phyloP scores from a whole-genome alignment of 2,888 invertebrate species.

The Dioctria linearis region DNA sequence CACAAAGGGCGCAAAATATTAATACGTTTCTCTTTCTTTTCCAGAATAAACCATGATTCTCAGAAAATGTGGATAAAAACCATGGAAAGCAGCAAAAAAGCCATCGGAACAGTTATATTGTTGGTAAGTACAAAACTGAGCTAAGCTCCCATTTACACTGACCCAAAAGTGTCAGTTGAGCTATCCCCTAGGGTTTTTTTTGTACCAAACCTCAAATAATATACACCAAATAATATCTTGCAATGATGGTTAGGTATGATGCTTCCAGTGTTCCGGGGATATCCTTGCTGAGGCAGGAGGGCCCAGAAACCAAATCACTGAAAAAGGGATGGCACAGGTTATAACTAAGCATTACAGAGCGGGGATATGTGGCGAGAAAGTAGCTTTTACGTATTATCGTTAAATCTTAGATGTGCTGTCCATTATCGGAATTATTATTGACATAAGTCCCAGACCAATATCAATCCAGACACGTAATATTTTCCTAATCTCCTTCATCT shows the following conservation, averaged over 20 bases:
- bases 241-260: constrained; percentile 1
- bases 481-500: constrained; percentile 37
- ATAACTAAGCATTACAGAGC: constrained; percentile 9
- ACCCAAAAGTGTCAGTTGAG: constrained; percentile 47
- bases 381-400: constrained; percentile 28
- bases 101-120: constrained; percentile 63
- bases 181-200: constrained; percentile 14
- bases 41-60: constrained; percentile 67
- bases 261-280: too few relatives aligned
- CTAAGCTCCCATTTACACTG: constrained; percentile 44
- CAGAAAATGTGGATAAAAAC: constrained; percentile 68
- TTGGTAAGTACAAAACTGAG: constrained; percentile 64
- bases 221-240: constrained; percentile 41
- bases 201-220: constrained; percentile 13
- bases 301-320: constrained; percentile 8
- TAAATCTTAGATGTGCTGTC: constrained; percentile 26
- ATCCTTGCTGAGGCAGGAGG: not conserved
- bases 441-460: constrained; percentile 14
- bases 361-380: not conserved
- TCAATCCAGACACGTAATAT: constrained; percentile 33
- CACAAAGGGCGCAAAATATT: not conserved
- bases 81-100: constrained; percentile 64
- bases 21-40: constrained; percentile 59
- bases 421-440: constrained; percentile 44
- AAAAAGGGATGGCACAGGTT: constrained; percentile 8